phyloP scores from a whole-genome alignment of 2,888 invertebrate species.

The Synergus umbraculus region DNA sequence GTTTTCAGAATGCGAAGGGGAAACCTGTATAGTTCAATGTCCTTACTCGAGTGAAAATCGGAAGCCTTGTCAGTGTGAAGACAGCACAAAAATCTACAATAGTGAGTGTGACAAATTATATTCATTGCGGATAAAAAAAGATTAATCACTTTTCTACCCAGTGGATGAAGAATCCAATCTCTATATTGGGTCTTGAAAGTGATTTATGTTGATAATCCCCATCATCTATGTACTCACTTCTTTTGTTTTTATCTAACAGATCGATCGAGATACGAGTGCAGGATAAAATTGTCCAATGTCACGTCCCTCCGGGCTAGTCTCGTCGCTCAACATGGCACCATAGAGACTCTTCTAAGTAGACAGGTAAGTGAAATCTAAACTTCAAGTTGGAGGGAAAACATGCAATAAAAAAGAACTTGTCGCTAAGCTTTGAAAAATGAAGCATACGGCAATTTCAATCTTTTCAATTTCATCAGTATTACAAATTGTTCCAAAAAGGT shows the following conservation, averaged over 20 bases:
- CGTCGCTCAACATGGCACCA: slow-evolving; percentile 63
- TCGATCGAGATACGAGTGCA: slow-evolving; percentile 82
- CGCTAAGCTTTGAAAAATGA: slow-evolving; percentile 2
- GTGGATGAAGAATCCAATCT: slow-evolving; percentile 32
- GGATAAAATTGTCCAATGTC: slow-evolving; percentile 75
- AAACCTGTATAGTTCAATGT: slow-evolving; percentile 78
- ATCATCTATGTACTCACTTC: slow-evolving; percentile 18
- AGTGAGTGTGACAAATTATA: slow-evolving; percentile 71
- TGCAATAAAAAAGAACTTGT: slow-evolving; percentile 8
- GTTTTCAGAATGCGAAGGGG: slow-evolving; percentile 75
- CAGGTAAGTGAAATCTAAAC: slow-evolving; percentile 69
- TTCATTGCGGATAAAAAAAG: slow-evolving; percentile 47
- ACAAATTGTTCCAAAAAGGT: neutral
- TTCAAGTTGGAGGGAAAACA: slow-evolving; percentile 25
- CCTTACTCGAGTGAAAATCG: slow-evolving; percentile 75
- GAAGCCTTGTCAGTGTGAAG: slow-evolving; percentile 77
- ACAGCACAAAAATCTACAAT: slow-evolving; percentile 72
- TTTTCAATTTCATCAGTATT: slow-evolving; percentile 5
- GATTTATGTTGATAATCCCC: slow-evolving; percentile 48
- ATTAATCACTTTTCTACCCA: slow-evolving; percentile 20
- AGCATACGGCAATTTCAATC: neutral
- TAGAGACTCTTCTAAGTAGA: slow-evolving; percentile 72
- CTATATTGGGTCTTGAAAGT: slow-evolving; percentile 10
- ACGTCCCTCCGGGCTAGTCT: slow-evolving; percentile 68
- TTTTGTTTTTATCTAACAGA: slow-evolving; percentile 73